These are phyloP conservation scores for Trichoplusia ni DNA, from an alignment of 1,140 invertebrate genomes.

Conservation along the genomic window DNA sequence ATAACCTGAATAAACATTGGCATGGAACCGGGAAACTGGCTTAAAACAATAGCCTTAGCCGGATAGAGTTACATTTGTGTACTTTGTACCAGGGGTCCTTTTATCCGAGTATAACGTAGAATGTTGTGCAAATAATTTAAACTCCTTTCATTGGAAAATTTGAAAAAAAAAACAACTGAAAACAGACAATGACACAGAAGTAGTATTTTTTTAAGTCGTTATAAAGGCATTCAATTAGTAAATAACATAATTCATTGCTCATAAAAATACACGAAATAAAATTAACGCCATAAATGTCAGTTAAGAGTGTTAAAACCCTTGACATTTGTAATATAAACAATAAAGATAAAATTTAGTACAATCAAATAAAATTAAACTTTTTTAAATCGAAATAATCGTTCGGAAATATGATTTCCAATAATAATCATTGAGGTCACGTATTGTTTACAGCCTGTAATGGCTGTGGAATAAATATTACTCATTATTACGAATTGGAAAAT, in stretches of 20 bases:
- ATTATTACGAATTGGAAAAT: slow-evolving; percentile 4
- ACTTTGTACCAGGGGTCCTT: no score
- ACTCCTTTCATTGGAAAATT: no score
- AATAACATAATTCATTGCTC: slow-evolving; percentile 1
- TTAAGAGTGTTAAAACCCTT: slow-evolving; percentile 26
- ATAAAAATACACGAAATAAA: not conserved
- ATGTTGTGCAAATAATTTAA: no score
- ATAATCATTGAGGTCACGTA: slow-evolving; percentile 11
- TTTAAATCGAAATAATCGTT: slow-evolving; percentile 8
- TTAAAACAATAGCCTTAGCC: not conserved
- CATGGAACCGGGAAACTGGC: slow-evolving; percentile 10
- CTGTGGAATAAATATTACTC: not conserved
- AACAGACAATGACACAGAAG: no score
- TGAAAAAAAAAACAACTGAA: no score
- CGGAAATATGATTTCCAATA: slow-evolving; percentile 12
- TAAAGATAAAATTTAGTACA: not conserved
- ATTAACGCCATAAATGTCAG: slow-evolving; percentile 4
- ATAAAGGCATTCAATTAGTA: no score
- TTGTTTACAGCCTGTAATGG: slow-evolving; percentile 5
- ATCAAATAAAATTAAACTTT: not conserved
- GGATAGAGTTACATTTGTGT: not conserved
- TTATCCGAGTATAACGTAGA: no score
- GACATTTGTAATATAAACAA: not conserved
- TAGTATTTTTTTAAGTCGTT: no score
- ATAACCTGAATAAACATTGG: slow-evolving; percentile 12